Percentiles rank a stretch among this genome's conserved stretches.
These are phyloP conservation scores for Anabas testudineus DNA, from an alignment of 2,797 vertebrate genomes.

Conservation along the genomic window DNA sequence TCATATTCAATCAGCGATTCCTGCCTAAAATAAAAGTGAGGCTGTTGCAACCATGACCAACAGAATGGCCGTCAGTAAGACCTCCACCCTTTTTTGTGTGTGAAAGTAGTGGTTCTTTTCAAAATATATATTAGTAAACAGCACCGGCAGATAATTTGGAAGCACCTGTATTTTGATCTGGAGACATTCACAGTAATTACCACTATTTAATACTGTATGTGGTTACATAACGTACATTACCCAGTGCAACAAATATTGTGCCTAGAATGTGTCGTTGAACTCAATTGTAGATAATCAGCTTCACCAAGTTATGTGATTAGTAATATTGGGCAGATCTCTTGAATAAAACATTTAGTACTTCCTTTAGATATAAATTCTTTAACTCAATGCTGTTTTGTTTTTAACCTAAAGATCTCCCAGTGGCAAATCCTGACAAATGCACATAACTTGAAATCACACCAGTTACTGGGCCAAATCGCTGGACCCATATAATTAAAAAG, in stretches of 20 bases:
- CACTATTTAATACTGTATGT: slow-evolving; percentile 37
- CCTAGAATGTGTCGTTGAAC: slow-evolving; percentile 53
- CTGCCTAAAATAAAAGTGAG: slow-evolving; percentile 72
- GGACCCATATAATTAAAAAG: slow-evolving; percentile 34
- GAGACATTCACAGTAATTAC: slow-evolving; percentile 39
- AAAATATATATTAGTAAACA: slow-evolving; percentile 23
- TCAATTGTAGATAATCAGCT: slow-evolving; percentile 53
- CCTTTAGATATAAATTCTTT: slow-evolving; percentile 7
- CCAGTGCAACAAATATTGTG: slow-evolving; percentile 38
- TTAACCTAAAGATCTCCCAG: slow-evolving; percentile 16
- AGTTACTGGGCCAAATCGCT: slow-evolving; percentile 25
- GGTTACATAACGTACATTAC: slow-evolving; percentile 43
- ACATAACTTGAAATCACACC: slow-evolving; percentile 25
- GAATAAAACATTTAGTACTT: slow-evolving; percentile 12
- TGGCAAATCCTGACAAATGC: slow-evolving; percentile 6
- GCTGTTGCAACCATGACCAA: slow-evolving; percentile 52
- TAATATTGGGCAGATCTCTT: slow-evolving; percentile 42
- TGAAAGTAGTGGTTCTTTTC: slow-evolving; percentile 18
- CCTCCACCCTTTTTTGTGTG: slow-evolving; percentile 28
- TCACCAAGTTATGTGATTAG: slow-evolving; percentile 56
- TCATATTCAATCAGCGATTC: slow-evolving; percentile 81
- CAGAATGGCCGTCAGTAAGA: slow-evolving; percentile 43
- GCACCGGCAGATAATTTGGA: slow-evolving; percentile 28
- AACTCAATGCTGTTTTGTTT: slow-evolving; percentile 12
- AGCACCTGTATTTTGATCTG: slow-evolving; percentile 35